These are phyloP conservation scores for Penaeus chinensis DNA, from an alignment of 1,140 invertebrate genomes.

Conservation along the genomic window DNA sequence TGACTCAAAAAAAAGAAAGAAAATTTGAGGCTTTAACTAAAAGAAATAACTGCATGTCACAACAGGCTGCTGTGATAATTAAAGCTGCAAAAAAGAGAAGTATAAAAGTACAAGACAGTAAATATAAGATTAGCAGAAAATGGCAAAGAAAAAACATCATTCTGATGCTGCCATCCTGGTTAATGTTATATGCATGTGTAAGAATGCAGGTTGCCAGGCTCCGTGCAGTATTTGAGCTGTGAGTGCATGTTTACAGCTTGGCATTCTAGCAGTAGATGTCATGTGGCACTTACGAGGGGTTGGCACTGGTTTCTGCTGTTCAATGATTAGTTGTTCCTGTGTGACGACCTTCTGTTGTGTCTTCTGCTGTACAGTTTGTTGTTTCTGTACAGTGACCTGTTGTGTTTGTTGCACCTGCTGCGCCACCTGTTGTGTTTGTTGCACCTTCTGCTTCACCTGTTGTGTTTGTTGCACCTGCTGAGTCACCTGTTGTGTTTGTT, in stretches of 20 bases:
- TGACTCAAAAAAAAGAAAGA: too few relatives aligned
- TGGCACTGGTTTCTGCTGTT: conserved; percentile 15
- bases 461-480: conserved; percentile 5
- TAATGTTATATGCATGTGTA: not conserved
- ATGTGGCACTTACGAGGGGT: conserved; percentile 41
- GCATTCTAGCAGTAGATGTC: conserved; percentile 29
- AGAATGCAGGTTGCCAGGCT: conserved; percentile 32
- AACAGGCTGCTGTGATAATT: too few relatives aligned
- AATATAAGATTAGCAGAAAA: too few relatives aligned
- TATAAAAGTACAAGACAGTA: too few relatives aligned
- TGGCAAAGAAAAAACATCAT: too few relatives aligned
- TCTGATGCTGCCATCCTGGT: too few relatives aligned
- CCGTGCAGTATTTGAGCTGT: conserved; percentile 41
- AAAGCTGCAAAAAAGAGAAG: too few relatives aligned
- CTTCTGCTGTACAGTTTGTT: conserved; percentile 38
- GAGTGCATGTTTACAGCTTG: conserved; percentile 37
- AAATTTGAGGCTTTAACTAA: too few relatives aligned
- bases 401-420: conserved; percentile 34
- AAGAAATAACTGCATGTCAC: too few relatives aligned
- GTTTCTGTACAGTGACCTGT: conserved; percentile 52
- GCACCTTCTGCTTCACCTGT: conserved; percentile 20
- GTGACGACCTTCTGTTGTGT: conserved; percentile 42
- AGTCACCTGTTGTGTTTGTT: conserved; percentile 43
- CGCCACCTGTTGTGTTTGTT: conserved; percentile 33
- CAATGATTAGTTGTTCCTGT: conserved; percentile 42